Evolutionary conservation across 1,140 invertebrate genomes (phyloP).

Genomic region (Palaemon carinicauda): DNA sequence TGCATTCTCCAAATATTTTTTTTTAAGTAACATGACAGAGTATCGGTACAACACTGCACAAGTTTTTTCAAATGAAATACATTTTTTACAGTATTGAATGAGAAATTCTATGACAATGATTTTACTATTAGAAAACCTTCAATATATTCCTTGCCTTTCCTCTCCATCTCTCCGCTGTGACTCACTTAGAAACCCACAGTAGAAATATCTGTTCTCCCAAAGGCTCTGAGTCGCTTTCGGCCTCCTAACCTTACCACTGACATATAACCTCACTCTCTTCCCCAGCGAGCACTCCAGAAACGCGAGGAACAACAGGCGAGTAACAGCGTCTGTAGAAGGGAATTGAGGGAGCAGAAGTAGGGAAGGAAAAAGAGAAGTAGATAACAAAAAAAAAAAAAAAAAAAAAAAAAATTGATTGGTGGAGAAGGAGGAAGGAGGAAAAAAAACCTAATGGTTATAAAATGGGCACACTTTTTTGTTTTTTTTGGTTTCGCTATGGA

Average conservation of each 20-base stretch:
- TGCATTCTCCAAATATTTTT: too few species aligned
- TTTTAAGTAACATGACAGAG: too few species aligned
- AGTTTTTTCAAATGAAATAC: too few species aligned
- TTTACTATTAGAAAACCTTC: too few species aligned
- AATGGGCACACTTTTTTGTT: neutral
- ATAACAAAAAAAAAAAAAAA: too few species aligned
- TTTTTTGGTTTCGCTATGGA: neutral
- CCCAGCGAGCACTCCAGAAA: slow-evolving; percentile 51
- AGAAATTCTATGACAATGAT: too few species aligned
- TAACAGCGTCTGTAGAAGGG: neutral
- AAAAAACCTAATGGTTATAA: neutral
- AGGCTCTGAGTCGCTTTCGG: too few species aligned
- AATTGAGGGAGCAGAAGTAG: neutral
- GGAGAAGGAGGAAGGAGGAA: too few species aligned
- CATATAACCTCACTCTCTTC: slow-evolving; percentile 46
- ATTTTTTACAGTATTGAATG: too few species aligned
- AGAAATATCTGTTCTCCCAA: too few species aligned
- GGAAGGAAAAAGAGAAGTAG: neutral
- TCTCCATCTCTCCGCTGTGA: neutral
- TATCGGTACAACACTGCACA: too few species aligned
- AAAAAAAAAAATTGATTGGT: too few species aligned
- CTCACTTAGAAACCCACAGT: neutral
- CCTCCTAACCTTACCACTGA: slow-evolving; percentile 22
- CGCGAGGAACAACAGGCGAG: slow-evolving; percentile 50
- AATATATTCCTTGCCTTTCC: neutral